Base-by-base conservation (phyloP, 2,113 vertebrate genomes). In the Oncorhynchus clarkii region DNA sequence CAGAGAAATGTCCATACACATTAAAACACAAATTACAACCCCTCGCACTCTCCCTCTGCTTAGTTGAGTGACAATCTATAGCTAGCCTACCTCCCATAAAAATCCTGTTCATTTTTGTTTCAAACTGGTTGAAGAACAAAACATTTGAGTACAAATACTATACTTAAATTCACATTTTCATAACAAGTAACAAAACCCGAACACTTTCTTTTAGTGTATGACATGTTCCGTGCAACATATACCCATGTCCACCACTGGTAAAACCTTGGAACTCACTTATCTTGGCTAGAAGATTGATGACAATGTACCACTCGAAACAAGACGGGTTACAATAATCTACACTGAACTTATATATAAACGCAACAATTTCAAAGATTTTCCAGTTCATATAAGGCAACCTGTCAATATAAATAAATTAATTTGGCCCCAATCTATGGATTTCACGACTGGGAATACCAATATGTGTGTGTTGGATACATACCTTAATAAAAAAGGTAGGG, bases 141-240 rank as follows among this genome's bases (percentile, higher is more conserved):
- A 88, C 85, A 78, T 80, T 54, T 84, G 80, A 86, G 86, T 89
- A 84, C 77, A 84, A 80, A 80, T 83, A 92, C 91, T 88, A 85
- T 89, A 93, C 78, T 84, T 92, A 54, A 14, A 88, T 92, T 92
- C 91, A 93, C 91, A 90, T 90, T 92, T 89, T 90, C 82, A 90
- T 89, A 84, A 24, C 22, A 24, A 91, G 88, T 87, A 91, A 90
- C 89, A 90, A 90, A 90, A 90, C 85, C 86, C 81, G 86, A 86
- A 84, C 80, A 67, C 75, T 12, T 54, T 75, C 73, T 77, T 87
- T 89, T 86, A 88, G 90, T 90, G 90, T 85, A 78, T 79, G 88
- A 29, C 86, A 92, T 92, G 90, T 91, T 90, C 91, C 90, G 64
- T 67, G 72, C 71, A 82, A 85, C 85, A 87, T 78, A 84, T 71